phyloP scores from a whole-genome alignment of 2,888 invertebrate genomes.

The Atethmia centrago region DNA sequence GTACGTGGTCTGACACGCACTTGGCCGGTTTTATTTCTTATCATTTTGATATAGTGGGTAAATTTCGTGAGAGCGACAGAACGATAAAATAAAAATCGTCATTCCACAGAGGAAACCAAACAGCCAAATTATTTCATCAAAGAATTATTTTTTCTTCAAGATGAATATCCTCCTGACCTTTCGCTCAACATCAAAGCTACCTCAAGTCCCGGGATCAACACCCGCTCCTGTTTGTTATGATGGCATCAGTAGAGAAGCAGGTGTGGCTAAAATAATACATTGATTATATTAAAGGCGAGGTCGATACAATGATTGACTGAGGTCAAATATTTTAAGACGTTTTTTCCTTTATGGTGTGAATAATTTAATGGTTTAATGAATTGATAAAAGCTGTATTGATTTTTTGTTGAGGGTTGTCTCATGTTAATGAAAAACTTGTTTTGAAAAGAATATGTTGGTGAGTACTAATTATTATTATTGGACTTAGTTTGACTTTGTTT shows the following conservation, averaged over 20 bases:
- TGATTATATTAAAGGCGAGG: slow-evolving; percentile 44
- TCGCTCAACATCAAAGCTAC: slow-evolving; percentile 48
- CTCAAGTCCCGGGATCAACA: slow-evolving; percentile 50
- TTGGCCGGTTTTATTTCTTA: too few relatives aligned
- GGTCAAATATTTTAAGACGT: slow-evolving; percentile 33
- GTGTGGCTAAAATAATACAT: slow-evolving; percentile 34
- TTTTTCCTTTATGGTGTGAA: slow-evolving; percentile 14
- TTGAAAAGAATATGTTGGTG: neutral
- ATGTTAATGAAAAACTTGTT: neutral
- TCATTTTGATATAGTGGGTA: neutral
- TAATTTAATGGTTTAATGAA: slow-evolving; percentile 3
- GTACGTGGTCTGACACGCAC: too few relatives aligned
- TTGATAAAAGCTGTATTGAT: slow-evolving; percentile 10
- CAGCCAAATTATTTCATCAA: slow-evolving; percentile 4
- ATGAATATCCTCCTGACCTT: slow-evolving; percentile 10
- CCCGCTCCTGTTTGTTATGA: slow-evolving; percentile 56
- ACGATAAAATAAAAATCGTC: neutral
- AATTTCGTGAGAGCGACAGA: neutral
- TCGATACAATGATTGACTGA: slow-evolving; percentile 42
- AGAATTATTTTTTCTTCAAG: neutral
- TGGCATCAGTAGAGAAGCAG: slow-evolving; percentile 42
- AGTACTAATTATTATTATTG: neutral
- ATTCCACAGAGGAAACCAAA: neutral
- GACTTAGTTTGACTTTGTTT: neutral
- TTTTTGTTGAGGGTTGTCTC: neutral